These are phyloP conservation scores for Forficula auricularia DNA, from an alignment of 1,140 invertebrate species.

Conservation along the genomic window DNA sequence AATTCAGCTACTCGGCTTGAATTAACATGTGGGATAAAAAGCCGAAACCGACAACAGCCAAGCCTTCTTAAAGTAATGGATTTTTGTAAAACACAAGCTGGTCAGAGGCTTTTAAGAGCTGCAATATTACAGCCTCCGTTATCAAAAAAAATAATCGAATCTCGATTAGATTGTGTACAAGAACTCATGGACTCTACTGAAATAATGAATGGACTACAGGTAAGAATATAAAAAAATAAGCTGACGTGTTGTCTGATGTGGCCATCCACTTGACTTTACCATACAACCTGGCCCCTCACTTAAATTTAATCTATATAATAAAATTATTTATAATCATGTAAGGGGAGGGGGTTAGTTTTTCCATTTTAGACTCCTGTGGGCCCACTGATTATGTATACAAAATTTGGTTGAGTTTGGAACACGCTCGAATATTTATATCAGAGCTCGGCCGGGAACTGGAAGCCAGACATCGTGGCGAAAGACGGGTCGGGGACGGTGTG, in stretches of 20 bases:
- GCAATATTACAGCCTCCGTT: slow-evolving; percentile 66
- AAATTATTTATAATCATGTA: too few species aligned
- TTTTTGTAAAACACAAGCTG: slow-evolving; percentile 58
- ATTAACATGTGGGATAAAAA: slow-evolving; percentile 1
- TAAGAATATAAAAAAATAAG: slow-evolving; percentile 18
- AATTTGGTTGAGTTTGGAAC: too few species aligned
- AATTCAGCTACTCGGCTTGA: not conserved
- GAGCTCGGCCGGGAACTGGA: too few species aligned
- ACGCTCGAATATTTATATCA: too few species aligned
- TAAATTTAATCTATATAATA: slow-evolving; percentile 7
- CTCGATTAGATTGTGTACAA: slow-evolving; percentile 49
- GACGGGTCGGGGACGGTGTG: too few species aligned
- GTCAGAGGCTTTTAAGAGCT: slow-evolving; percentile 53
- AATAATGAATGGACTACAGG: slow-evolving; percentile 34
- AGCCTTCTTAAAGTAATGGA: slow-evolving; percentile 59
- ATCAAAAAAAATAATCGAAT: slow-evolving; percentile 41
- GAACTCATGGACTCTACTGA: slow-evolving; percentile 50
- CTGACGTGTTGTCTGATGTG: too few species aligned
- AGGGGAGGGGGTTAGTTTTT: too few species aligned
- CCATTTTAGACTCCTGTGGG: too few species aligned
- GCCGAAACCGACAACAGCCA: slow-evolving; percentile 16
- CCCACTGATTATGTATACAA: too few species aligned
- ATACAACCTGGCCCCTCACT: too few species aligned
- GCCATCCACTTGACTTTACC: too few species aligned
- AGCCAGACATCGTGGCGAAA: too few species aligned